Conservation (phyloP, 2,113 vertebrate species). For the Phylloscopus whistleri region DNA sequence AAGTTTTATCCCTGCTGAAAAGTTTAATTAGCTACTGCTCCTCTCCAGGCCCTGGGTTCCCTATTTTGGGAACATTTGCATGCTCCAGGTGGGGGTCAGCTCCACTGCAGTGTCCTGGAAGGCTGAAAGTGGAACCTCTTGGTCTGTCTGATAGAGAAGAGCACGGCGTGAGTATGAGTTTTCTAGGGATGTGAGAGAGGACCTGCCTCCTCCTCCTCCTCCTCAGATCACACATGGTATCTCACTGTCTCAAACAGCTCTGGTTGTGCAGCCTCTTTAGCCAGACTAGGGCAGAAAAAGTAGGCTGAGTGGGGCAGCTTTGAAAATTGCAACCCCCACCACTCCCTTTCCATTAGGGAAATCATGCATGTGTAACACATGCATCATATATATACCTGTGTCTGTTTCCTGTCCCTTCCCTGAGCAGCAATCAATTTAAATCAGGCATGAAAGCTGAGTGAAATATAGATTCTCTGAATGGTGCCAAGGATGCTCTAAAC, state of each 20-base stretch:
- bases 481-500: neutral
- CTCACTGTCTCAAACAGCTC: neutral
- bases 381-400: neutral
- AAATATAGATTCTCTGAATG: neutral
- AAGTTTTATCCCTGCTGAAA: neutral
- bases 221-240: rapidly evolving
- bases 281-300: neutral
- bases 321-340: neutral
- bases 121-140: neutral
- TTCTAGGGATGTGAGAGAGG: neutral
- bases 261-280: neutral
- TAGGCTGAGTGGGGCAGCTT: neutral
- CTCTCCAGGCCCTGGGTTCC: neutral
- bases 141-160: neutral
- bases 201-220: neutral
- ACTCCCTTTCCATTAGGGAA: neutral
- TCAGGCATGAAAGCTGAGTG: neutral
- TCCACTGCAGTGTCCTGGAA: rapidly evolving
- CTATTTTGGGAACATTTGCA: neutral
- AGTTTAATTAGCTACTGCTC: neutral
- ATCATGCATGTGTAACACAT: neutral
- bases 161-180: neutral
- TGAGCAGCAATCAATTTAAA: neutral
- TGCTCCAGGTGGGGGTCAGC: rapidly evolving
- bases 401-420: neutral